Evolutionary conservation across 2,888 invertebrate genomes (phyloP).

Genomic region (Eristalinus aeneus): DNA sequence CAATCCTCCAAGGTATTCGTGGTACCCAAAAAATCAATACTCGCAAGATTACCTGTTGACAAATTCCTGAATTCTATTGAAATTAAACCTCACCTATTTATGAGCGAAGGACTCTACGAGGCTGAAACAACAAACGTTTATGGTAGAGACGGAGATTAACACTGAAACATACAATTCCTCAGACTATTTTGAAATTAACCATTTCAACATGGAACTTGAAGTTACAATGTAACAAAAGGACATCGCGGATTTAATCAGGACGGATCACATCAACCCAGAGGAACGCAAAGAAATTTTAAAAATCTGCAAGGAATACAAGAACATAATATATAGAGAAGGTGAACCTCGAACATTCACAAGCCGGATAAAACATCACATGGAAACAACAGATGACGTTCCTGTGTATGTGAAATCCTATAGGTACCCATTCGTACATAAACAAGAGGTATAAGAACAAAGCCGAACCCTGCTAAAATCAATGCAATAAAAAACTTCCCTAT

Average conservation of each 20-base stretch:
- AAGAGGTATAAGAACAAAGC: constrained; percentile 47
- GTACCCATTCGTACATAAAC: constrained; percentile 1
- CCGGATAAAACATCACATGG: background rate
- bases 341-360: background rate
- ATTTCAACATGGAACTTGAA: background rate
- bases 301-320: background rate
- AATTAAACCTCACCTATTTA: too few species aligned
- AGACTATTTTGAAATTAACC: too few species aligned
- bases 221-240: background rate
- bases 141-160: background rate
- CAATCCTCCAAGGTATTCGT: too few species aligned
- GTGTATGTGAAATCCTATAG: background rate
- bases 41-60: too few species aligned
- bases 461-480: constrained; percentile 72
- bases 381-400: background rate
- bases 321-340: constrained; percentile 7
- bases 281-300: constrained; percentile 2
- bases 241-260: background rate
- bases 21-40: too few species aligned
- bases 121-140: background rate
- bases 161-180: background rate
- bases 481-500: too few species aligned
- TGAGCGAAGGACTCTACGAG: too few species aligned
- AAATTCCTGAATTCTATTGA: too few species aligned
- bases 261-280: background rate